Conservation (phyloP, 2,797 vertebrate species). For the Malurus leucopterus region DNA sequence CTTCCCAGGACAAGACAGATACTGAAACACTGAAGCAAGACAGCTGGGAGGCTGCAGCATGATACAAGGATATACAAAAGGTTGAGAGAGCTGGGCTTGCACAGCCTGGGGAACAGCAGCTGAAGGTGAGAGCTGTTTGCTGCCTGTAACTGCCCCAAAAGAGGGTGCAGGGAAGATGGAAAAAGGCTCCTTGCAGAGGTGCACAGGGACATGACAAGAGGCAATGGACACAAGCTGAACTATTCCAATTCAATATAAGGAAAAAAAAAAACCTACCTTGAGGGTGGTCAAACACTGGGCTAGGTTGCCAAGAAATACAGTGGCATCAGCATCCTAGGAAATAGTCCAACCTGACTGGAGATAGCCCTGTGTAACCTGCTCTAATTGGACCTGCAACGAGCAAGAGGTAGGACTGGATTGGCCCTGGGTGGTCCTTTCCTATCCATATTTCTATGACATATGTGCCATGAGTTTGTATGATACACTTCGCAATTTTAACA, state of each 20-base stretch:
- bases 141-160: not conserved
- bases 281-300: not conserved
- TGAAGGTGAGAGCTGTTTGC: not conserved
- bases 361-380: not conserved
- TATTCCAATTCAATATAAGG: not conserved
- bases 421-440: not conserved
- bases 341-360: not conserved
- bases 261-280: not conserved
- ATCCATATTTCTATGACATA: not conserved
- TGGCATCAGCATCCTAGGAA: not conserved
- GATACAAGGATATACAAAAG: not conserved
- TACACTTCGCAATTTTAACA: not conserved
- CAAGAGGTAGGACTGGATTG: not conserved
- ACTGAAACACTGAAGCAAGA: not conserved
- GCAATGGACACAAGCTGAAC: not conserved
- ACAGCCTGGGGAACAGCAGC: not conserved
- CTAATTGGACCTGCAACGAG: not conserved
- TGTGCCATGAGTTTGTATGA: not conserved
- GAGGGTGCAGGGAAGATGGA: not conserved
- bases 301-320: not conserved
- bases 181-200: not conserved
- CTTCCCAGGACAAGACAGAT: not conserved
- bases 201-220: not conserved
- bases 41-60: not conserved
- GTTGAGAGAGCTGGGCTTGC: not conserved